Conservation (phyloP, 2,113 vertebrate genomes). For the Psophia crepitans region DNA sequence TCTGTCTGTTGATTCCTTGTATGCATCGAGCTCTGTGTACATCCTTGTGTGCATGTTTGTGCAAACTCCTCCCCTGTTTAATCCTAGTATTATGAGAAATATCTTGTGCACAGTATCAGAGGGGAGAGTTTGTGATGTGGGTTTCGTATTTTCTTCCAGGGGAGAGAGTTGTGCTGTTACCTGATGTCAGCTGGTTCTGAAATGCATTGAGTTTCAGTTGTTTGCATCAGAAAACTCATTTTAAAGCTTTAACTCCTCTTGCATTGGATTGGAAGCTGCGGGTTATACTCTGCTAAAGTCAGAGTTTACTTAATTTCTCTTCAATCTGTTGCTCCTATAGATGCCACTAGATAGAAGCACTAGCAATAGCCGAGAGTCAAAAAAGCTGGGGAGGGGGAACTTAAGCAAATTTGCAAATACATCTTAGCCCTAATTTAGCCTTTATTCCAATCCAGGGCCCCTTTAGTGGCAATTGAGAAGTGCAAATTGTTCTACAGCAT, state of each 20-base stretch:
- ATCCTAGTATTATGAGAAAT: background rate
- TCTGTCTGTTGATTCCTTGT: background rate
- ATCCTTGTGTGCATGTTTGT: background rate
- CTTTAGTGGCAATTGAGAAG: background rate
- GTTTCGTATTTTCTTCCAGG: background rate
- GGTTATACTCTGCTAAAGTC: background rate
- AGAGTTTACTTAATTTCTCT: background rate
- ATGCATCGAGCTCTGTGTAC: background rate
- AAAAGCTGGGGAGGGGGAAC: background rate
- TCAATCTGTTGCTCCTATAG: background rate
- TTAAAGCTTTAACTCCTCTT: background rate
- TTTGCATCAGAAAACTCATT: background rate
- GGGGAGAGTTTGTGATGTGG: background rate
- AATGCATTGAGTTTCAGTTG: background rate
- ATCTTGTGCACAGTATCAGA: background rate
- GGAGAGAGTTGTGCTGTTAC: background rate
- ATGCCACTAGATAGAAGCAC: background rate
- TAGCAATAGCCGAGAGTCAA: background rate
- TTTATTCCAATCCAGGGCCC: background rate
- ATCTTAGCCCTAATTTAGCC: background rate
- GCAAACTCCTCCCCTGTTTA: background rate
- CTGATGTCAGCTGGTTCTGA: background rate
- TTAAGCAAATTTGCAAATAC: background rate
- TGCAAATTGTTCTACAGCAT: background rate
- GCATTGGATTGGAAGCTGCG: background rate